A percentile compares a stretch with the other conserved stretches of the same genome.
Evolutionary conservation across 2,113 vertebrate species (phyloP).

Genomic region (Pogona vitticeps): DNA sequence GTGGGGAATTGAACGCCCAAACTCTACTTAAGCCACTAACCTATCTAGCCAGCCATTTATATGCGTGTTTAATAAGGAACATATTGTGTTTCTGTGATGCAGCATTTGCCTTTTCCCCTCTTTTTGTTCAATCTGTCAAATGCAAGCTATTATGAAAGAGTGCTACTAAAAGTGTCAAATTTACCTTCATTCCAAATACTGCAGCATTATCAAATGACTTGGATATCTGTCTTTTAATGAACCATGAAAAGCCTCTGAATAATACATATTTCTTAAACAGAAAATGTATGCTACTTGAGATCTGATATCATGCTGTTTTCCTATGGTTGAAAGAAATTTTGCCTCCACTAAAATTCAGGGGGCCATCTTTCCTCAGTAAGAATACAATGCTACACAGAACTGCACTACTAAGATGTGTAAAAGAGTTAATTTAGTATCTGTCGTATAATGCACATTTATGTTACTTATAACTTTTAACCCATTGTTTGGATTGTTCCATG

Average conservation of each 20-base stretch:
- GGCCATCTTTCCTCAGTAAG: background rate
- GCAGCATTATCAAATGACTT: background rate
- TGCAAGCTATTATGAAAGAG: background rate
- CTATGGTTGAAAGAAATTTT: background rate
- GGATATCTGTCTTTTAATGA: slow-evolving; percentile 1
- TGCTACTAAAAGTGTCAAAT: background rate
- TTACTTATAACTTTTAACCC: background rate
- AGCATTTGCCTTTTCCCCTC: background rate
- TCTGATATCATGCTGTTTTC: background rate
- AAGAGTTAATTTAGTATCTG: background rate
- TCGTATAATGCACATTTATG: background rate
- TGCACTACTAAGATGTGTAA: background rate
- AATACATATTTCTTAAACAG: background rate
- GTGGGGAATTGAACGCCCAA: too few relatives aligned
- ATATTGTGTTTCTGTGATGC: background rate
- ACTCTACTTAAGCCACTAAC: too few relatives aligned
- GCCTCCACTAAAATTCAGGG: background rate
- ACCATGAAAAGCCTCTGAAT: background rate
- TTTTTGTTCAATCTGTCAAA: slow-evolving; percentile 1
- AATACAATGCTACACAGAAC: background rate
- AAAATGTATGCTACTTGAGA: background rate
- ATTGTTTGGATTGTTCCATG: background rate
- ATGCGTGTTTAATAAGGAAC: background rate
- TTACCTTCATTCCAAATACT: background rate
- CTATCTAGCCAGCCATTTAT: background rate